Conservation (phyloP, 2,113 vertebrate genomes). For the Phalacrocorax carbo region DNA sequence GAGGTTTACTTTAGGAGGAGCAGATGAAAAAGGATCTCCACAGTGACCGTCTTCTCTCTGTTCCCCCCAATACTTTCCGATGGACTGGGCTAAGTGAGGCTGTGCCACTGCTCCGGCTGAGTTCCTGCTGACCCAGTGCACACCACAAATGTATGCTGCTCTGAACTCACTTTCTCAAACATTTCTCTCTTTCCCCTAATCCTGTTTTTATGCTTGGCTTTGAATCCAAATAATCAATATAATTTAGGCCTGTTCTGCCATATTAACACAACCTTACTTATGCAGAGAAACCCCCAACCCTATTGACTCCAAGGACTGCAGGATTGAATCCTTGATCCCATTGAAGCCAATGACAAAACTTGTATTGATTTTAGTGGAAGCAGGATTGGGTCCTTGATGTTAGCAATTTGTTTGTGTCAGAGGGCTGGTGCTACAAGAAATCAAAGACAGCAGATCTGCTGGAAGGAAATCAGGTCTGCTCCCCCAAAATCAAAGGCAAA, state of each 20-base stretch:
- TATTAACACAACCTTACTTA: background rate
- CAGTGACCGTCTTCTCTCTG: background rate
- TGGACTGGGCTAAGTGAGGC: background rate
- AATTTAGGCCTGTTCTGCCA: background rate
- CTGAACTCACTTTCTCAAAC: background rate
- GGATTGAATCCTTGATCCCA: background rate
- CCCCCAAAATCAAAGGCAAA: background rate
- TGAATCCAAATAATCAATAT: background rate
- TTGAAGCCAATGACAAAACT: conserved; percentile 24
- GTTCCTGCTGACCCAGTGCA: background rate
- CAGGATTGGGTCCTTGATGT: conserved; percentile 18
- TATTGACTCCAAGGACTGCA: background rate
- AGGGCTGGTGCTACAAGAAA: background rate
- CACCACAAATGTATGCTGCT: background rate
- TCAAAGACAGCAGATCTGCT: background rate
- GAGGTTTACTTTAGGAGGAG: background rate
- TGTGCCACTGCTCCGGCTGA: background rate
- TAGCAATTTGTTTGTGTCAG: background rate
- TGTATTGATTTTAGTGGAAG: background rate
- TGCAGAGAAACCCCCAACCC: background rate
- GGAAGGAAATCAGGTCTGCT: background rate
- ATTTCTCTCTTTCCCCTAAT: background rate
- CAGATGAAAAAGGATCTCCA: background rate
- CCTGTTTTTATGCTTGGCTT: background rate
- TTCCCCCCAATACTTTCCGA: background rate